Conservation (phyloP, 2,888 invertebrate species). For the Dryobota labecula region DNA sequence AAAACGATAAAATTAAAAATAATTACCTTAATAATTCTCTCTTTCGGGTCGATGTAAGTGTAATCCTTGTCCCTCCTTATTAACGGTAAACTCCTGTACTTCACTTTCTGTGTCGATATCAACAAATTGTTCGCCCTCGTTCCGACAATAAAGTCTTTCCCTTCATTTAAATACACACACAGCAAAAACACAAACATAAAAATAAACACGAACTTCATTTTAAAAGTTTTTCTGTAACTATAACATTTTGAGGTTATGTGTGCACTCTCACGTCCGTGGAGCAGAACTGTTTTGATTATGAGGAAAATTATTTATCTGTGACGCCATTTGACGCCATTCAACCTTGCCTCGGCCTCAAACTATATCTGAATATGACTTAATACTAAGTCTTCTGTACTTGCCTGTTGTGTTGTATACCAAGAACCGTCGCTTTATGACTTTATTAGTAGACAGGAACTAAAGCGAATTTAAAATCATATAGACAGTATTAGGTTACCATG, state of each 20-base stretch:
- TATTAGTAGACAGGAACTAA: constrained; percentile 31
- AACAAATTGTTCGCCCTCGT: constrained; percentile 82
- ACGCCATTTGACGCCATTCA: constrained; percentile 70
- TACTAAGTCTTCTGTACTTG: constrained; percentile 45
- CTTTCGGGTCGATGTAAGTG: constrained; percentile 79
- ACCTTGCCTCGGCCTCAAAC: constrained; percentile 72
- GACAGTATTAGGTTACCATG: constrained; percentile 31
- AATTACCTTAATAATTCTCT: constrained; percentile 83
- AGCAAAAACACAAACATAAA: constrained; percentile 74
- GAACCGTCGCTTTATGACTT: constrained; percentile 22
- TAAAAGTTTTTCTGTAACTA: constrained; percentile 45
- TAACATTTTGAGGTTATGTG: constrained; percentile 73
- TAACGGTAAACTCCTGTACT: constrained; percentile 75
- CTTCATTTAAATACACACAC: constrained; percentile 73
- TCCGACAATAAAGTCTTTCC: constrained; percentile 83
- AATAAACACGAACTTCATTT: constrained; percentile 77
- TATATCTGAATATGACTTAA: constrained; percentile 66
- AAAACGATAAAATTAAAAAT: constrained; percentile 22
- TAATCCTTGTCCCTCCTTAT: constrained; percentile 84
- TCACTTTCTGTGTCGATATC: constrained; percentile 83
- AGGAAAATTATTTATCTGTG: constrained; percentile 76
- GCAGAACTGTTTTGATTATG: constrained; percentile 66
- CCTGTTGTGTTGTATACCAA: constrained; percentile 13
- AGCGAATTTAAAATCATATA: constrained; percentile 30
- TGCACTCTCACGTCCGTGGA: constrained; percentile 61